Percentiles rank a stretch among this genome's conserved stretches.
phyloP scores from a whole-genome alignment of 2,113 vertebrate species.

The Antechinus stuartii region DNA sequence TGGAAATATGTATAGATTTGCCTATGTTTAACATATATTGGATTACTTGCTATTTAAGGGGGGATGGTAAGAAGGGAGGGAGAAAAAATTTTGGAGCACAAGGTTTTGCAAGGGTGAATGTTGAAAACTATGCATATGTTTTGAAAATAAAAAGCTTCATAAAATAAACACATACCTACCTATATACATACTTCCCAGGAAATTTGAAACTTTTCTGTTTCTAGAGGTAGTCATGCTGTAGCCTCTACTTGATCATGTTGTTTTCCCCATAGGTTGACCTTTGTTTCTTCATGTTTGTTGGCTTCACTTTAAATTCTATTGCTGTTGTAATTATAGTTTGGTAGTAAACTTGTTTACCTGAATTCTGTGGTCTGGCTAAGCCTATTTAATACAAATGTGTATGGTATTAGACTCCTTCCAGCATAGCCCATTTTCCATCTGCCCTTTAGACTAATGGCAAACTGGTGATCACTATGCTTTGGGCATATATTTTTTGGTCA shows the following conservation, averaged over 20 bases:
- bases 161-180: no score
- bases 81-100: no score
- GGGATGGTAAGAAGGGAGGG: no score
- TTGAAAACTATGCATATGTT: no score
- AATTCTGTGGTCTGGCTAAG: neutral
- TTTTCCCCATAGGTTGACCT: neutral
- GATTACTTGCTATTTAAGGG: no score
- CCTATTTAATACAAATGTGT: conserved; percentile 39
- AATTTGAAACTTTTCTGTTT: neutral
- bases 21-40: no score
- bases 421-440: neutral
- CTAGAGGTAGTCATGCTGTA: neutral
- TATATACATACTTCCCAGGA: no score
- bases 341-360: conserved; percentile 32
- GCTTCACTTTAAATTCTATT: conserved; percentile 24
- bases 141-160: no score
- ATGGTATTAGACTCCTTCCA: neutral
- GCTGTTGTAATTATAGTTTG: conserved; percentile 22
- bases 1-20: no score
- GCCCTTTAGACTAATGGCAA: neutral
- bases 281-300: neutral
- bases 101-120: no score
- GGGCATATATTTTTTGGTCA: neutral
- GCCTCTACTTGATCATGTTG: neutral
- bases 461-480: neutral